phyloP scores from a whole-genome alignment of 2,888 invertebrate genomes.

The Tryphoninae sp. region DNA sequence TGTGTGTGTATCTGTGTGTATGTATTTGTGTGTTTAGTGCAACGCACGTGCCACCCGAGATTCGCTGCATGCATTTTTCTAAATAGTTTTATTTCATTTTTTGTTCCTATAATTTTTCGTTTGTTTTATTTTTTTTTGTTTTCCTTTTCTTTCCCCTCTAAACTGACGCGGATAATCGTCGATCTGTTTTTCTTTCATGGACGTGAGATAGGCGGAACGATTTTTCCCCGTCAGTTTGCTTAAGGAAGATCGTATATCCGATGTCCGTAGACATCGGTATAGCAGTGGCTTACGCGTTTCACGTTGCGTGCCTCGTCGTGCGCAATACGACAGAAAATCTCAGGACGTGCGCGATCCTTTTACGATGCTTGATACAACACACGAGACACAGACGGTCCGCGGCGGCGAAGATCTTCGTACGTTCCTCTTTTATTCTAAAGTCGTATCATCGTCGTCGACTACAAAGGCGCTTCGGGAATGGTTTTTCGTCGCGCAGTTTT shows the following conservation, averaged over 20 bases:
- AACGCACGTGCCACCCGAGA: conserved; percentile 47
- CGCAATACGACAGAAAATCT: conserved; percentile 46
- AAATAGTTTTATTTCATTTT: not conserved
- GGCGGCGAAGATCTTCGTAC: conserved; percentile 5
- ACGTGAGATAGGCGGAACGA: conserved; percentile 22
- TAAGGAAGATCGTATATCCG: conserved; percentile 56
- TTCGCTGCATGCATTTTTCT: not conserved
- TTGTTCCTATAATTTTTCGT: conserved; percentile 23
- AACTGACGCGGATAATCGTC: conserved; percentile 48
- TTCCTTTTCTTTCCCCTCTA: not conserved
- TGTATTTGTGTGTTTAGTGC: conserved; percentile 26
- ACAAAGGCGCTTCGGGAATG: conserved; percentile 60
- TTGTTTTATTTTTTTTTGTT: conserved; percentile 2
- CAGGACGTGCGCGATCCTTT: conserved; percentile 58
- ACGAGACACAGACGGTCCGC: conserved; percentile 1
- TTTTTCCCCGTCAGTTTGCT: conserved; percentile 48
- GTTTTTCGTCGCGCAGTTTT: not conserved
- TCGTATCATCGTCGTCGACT: conserved; percentile 50
- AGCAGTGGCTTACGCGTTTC: conserved; percentile 32
- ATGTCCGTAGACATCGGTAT: conserved; percentile 55
- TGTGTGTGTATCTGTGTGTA: not conserved
- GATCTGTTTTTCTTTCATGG: conserved; percentile 39
- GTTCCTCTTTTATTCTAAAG: conserved; percentile 53
- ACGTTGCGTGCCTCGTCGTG: conserved; percentile 30
- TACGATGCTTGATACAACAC: conserved; percentile 39